phyloP scores from a whole-genome alignment of 2,888 invertebrate genomes.

The Meganola albula region DNA sequence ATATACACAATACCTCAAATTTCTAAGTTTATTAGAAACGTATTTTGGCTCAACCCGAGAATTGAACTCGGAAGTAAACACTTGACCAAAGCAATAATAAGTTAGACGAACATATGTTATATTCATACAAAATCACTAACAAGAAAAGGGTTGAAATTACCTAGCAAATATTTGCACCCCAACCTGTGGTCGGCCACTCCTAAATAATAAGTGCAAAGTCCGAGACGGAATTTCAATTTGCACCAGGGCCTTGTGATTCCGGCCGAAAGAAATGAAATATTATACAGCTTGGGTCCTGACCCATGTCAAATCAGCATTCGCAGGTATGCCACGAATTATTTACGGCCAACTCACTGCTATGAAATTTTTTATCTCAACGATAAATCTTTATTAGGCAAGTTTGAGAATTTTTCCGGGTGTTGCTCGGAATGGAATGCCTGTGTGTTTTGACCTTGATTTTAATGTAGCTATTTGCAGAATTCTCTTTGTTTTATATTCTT shows the following conservation, averaged over 20 bases:
- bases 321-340: constrained; percentile 73
- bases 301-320: constrained; percentile 74
- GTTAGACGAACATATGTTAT: no score
- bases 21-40: no score
- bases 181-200: no score
- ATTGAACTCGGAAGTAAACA: no score
- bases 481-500: no score
- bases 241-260: constrained; percentile 56
- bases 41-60: no score
- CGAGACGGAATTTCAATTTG: constrained; percentile 62
- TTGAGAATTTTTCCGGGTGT: constrained; percentile 42
- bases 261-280: constrained; percentile 67
- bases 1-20: no score
- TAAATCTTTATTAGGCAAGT: constrained; percentile 69
- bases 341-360: constrained; percentile 65
- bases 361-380: constrained; percentile 65
- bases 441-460: constrained; percentile 20
- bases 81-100: no score
- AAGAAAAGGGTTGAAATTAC: no score
- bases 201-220: constrained; percentile 41
- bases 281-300: constrained; percentile 59
- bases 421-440: constrained; percentile 22
- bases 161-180: no score
- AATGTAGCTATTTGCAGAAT: no score
- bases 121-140: no score